These are phyloP conservation scores for Pluvialis apricaria DNA, from an alignment of 2,113 vertebrate genomes.

Conservation along the genomic window DNA sequence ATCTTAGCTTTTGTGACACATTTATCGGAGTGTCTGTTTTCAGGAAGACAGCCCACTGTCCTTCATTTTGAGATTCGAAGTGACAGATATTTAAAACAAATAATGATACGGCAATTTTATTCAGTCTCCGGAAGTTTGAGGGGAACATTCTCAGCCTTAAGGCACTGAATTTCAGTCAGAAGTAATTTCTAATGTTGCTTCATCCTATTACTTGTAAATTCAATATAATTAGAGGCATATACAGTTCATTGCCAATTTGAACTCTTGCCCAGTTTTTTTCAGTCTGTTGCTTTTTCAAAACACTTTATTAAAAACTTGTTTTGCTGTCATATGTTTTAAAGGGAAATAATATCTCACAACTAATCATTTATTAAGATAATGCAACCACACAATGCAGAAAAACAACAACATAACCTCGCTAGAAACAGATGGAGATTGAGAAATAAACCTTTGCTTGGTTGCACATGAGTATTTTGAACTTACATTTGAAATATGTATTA, in stretches of 20 bases:
- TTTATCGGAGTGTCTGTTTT: constrained; percentile 37
- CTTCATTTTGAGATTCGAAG: constrained; percentile 37
- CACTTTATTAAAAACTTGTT: constrained; percentile 75
- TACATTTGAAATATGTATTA: constrained; percentile 52
- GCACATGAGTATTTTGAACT: constrained; percentile 51
- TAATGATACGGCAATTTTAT: constrained; percentile 57
- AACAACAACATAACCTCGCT: constrained; percentile 31
- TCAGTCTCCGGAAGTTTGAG: constrained; percentile 51
- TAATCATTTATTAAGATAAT: constrained; percentile 66
- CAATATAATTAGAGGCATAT: constrained; percentile 77
- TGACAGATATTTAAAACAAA: constrained; percentile 63
- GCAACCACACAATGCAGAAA: constrained; percentile 25
- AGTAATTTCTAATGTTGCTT: constrained; percentile 68
- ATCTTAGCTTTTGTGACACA: constrained; percentile 21
- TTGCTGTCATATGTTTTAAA: constrained; percentile 67
- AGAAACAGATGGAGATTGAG: constrained; percentile 25
- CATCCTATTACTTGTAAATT: constrained; percentile 73
- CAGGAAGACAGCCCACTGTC: background rate
- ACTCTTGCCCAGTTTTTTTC: constrained; percentile 58
- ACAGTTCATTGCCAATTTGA: constrained; percentile 74
- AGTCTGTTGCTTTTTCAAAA: constrained; percentile 70
- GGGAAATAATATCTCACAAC: constrained; percentile 63
- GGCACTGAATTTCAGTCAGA: constrained; percentile 70
- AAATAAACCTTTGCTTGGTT: constrained; percentile 45
- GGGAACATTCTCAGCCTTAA: constrained; percentile 53